Evolutionary conservation across 92 coral and sea anemone species (phyloP).

Genomic region (Pocillopora grandis): DNA sequence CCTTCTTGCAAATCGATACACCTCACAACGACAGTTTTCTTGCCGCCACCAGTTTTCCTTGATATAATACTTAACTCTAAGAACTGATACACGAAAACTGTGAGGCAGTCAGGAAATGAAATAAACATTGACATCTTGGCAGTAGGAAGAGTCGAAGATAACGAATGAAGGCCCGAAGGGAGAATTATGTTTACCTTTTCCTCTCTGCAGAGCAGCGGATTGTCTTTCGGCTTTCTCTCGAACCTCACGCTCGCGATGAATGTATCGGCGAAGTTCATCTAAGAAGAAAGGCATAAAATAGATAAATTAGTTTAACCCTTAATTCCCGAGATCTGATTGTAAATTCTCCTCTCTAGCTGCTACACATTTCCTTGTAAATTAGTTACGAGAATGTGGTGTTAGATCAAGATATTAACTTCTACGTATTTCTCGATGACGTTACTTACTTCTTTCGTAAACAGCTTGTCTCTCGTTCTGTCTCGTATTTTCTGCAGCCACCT

Average conservation of each 20-base stretch:
- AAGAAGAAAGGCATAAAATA: slow-evolving; percentile 2
- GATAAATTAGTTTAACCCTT: not conserved
- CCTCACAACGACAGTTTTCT: too few species aligned
- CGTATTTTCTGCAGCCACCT: slow-evolving; percentile 91
- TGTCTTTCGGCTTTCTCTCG: slow-evolving; percentile 84
- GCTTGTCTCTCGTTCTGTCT: slow-evolving; percentile 92
- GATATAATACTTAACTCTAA: not conserved
- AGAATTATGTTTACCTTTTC: slow-evolving; percentile 70
- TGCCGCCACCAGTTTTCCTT: not conserved
- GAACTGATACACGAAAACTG: not conserved
- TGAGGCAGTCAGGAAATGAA: not conserved
- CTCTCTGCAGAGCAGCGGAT: slow-evolving; percentile 81
- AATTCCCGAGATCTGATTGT: too few species aligned
- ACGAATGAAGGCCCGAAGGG: not conserved
- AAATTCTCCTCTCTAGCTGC: too few species aligned
- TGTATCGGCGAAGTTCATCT: slow-evolving; percentile 90
- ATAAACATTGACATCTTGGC: too few species aligned
- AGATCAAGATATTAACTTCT: too few species aligned
- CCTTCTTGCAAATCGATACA: too few species aligned
- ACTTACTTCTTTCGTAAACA: slow-evolving; percentile 81
- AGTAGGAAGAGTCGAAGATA: too few species aligned
- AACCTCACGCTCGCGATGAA: slow-evolving; percentile 85
- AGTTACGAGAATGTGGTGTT: too few species aligned
- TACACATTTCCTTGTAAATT: too few species aligned
- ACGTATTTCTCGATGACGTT: not conserved